These are phyloP conservation scores for Drosophila punjabiensis DNA, from an alignment of 1,140 invertebrate species.

Conservation along the genomic window DNA sequence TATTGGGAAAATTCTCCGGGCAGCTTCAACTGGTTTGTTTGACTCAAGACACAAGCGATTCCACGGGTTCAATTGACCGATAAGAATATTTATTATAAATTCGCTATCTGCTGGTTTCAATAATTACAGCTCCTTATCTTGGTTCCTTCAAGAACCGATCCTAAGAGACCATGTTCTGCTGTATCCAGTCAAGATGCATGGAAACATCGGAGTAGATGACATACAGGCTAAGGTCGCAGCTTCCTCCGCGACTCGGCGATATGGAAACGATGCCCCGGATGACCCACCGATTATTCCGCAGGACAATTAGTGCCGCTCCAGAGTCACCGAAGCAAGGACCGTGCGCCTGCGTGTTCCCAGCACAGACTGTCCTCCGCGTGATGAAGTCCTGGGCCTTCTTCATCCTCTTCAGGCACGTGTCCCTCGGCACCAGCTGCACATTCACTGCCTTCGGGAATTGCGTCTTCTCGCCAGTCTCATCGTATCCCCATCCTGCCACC, in stretches of 20 bases:
- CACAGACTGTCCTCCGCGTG: slow-evolving; percentile 11
- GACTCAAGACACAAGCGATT: neutral
- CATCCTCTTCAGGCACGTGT: slow-evolving; percentile 15
- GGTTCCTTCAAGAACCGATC: neutral
- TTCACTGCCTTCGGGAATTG: slow-evolving; percentile 11
- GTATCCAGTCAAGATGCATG: slow-evolving; percentile 22
- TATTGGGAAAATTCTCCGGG: slow-evolving; percentile 3
- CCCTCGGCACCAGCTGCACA: slow-evolving; percentile 16
- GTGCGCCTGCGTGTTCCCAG: slow-evolving; percentile 4
- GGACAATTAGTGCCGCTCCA: slow-evolving; percentile 14
- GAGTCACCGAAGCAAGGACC: slow-evolving; percentile 27
- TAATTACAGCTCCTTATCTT: neutral
- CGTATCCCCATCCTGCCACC: slow-evolving; percentile 21
- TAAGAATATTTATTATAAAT: slow-evolving; percentile 5
- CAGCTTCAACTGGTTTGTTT: neutral
- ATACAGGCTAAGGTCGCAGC: slow-evolving; percentile 17
- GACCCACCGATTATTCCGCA: slow-evolving; percentile 23
- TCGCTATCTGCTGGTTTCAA: neutral
- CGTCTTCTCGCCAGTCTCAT: slow-evolving; percentile 1
- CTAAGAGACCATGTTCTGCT: slow-evolving; percentile 65
- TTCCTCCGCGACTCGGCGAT: slow-evolving; percentile 2
- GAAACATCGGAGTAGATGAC: slow-evolving; percentile 25
- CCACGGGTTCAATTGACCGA: neutral
- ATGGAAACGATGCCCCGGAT: slow-evolving; percentile 17
- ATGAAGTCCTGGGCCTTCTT: slow-evolving; percentile 24